These are phyloP conservation scores for Colius striatus DNA, from an alignment of 2,113 vertebrate species.

Conservation along the genomic window DNA sequence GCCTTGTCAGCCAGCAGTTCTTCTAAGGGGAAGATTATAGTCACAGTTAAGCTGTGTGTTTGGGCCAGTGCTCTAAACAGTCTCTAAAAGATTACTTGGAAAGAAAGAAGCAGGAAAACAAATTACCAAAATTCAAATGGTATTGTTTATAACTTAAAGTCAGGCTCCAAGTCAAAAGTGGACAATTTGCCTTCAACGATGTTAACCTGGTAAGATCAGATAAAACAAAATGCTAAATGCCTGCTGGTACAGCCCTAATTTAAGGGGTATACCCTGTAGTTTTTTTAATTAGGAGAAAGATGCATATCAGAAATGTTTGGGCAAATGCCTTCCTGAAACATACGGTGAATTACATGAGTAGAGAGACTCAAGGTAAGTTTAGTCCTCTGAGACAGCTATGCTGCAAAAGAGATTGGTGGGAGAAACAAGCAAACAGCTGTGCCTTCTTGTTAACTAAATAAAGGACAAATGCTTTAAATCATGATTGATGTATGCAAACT, in stretches of 20 bases:
- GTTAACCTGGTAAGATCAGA: not conserved
- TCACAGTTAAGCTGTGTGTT: not conserved
- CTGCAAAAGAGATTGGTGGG: constrained; percentile 27
- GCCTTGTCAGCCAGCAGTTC: constrained; percentile 23
- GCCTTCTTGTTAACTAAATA: constrained; percentile 58
- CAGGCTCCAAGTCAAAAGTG: not conserved
- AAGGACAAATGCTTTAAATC: constrained; percentile 58
- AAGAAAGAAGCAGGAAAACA: not conserved
- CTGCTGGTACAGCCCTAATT: not conserved
- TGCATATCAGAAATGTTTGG: not conserved
- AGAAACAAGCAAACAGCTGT: constrained; percentile 62
- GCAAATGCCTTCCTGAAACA: constrained; percentile 39
- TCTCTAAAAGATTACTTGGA: not conserved
- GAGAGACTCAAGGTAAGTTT: constrained; percentile 15
- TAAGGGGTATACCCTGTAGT: not conserved
- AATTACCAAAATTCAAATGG: not conserved
- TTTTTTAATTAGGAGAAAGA: constrained; percentile 6
- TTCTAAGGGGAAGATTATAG: constrained; percentile 39
- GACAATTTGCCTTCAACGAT: not conserved
- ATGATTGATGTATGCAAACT: constrained; percentile 34
- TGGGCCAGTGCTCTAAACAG: not conserved
- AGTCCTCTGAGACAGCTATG: constrained; percentile 17
- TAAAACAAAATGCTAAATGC: not conserved
- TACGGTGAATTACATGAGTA: not conserved
- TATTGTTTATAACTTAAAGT: not conserved